Evolutionary conservation across 2,888 invertebrate species (phyloP), one percentile per base, ranked within the genome.

Genomic region (Drosophila rellima): DNA sequence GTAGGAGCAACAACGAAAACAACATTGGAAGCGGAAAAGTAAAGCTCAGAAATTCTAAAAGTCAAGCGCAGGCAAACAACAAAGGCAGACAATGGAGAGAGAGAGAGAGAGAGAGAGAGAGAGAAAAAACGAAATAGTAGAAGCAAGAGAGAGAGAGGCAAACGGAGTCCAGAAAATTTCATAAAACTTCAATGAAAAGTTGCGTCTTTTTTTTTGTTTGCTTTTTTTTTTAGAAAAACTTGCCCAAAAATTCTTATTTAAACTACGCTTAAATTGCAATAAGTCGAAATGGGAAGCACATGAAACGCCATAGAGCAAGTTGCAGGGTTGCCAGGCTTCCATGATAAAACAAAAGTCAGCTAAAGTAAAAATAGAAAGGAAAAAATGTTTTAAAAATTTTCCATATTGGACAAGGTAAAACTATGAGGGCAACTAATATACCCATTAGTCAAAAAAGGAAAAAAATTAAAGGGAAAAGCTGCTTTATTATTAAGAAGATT

Each of bases 241-340:
- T 80, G 64, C 47, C 35, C 40, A 52, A 80, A 84, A 84, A 83
- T 83, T 83, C 73, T 71, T 86, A 74, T 83, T 83, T 83, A 86
- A 83, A 83, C 86, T 83, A 71, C 83, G 86, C 83, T 83, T 83
- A 83, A 86, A 83, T 80, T 83, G 83, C 79, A 80, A 83, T 81
- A 83, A 85, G 77, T 67, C 67, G 47, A 48, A 42, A 26, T 50
- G 40, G 40, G 23, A 42, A 47, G 62, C 42, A 65, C 29, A 37
- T 45, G 61, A 37, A 40, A 40, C 20, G 47, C 51, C 1, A 26
- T 47, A 17, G 45, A 60, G n/a, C 33, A 17, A 50, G 59, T 20
- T 62, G 42, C 44, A 64, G 67, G 31, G 66, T 64, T 59, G 59
- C 45, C 52, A 55, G 78, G 67, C 62, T 66, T 69, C 15, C 56